Evolutionary conservation across 2,113 vertebrate species (phyloP), one percentile per base, ranked within the genome.

Genomic region (Corynorhinus townsendii): DNA sequence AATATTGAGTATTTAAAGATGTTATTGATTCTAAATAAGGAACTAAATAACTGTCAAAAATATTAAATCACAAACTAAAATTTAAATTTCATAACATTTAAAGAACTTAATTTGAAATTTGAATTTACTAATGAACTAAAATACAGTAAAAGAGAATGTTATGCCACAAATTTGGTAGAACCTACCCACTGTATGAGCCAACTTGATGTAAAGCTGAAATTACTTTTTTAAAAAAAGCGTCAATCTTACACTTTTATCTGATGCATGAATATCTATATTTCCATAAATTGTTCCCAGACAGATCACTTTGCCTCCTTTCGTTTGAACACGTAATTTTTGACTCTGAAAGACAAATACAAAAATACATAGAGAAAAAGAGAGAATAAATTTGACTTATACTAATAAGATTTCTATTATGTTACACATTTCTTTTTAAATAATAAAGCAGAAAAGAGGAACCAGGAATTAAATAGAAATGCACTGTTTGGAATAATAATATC

Each of bases 201-300:
- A 95, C 22, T 7, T 62, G 45, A 97, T 95, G 2, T 64, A 96
- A 69, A 91, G 87, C 14, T 83, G 0, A 11, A 66, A 71, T 33
- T 84, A 59, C 26, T 90, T 54, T 90, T 54, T 54, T 59, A 89
- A 12, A 81, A 81, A 66, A 95, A 86, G n/a, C 73, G 95, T 96
- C 54, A 89, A 5, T 92, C 83, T 98, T 98, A 99, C 99, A 98
- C 99, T 98, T 84, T 99, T 98, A 97, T 98, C 98, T 85, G 97
- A 97, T 75, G 99, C 98, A 93, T 85, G 96, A 97, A 99, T 99
- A 97, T 99, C 98, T 97, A 98, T 98, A 66, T 99, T 99, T 82
- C 99, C 99, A 96, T 99, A 98, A 96, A 99, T 98, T 2, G 99
- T 99, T 88, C 99, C 99, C 83, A 98, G 86, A 90, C 99, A 99